A percentile compares a stretch with the other conserved stretches of the same genome.
Evolutionary conservation across 1,140 invertebrate species (phyloP).

Genomic region (Drosophila willistoni): DNA sequence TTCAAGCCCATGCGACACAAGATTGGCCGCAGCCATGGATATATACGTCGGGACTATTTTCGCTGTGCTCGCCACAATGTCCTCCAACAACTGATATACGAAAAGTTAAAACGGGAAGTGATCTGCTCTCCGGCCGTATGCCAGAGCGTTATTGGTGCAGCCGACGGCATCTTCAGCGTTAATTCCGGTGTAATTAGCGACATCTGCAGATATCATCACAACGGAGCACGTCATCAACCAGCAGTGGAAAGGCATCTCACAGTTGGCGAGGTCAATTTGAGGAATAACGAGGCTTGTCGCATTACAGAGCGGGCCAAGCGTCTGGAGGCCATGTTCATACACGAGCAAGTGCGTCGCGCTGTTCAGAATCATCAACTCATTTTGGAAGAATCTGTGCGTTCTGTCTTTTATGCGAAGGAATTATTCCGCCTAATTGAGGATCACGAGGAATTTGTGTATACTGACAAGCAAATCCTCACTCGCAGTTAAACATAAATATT

Average conservation of each 20-base stretch:
- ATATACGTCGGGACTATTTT: conserved; percentile 48
- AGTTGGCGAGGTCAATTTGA: conserved; percentile 22
- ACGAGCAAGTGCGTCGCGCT: conserved; percentile 58
- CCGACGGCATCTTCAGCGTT: conserved; percentile 47
- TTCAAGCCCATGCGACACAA: conserved; percentile 50
- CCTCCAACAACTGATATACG: conserved; percentile 43
- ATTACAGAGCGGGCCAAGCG: conserved; percentile 57
- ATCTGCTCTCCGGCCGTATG: conserved; percentile 29
- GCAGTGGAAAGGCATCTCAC: conserved; percentile 33
- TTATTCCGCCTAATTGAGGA: conserved; percentile 61
- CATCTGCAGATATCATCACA: conserved; percentile 58
- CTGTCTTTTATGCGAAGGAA: conserved; percentile 68
- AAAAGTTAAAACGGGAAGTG: conserved; percentile 47
- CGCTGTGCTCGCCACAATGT: conserved; percentile 24
- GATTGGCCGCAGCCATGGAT: conserved; percentile 31
- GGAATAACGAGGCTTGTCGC: conserved; percentile 49
- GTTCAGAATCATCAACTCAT: conserved; percentile 57
- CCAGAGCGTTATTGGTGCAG: conserved; percentile 46
- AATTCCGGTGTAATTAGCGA: conserved; percentile 46
- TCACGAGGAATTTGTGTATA: conserved; percentile 59
- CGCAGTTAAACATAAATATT: neutral
- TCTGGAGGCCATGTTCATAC: conserved; percentile 59
- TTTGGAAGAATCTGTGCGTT: conserved; percentile 71
- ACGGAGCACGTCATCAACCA: conserved; percentile 41
- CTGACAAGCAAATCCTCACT: conserved; percentile 47